These are phyloP conservation scores for Melieria crassipennis DNA, from an alignment of 2,888 invertebrate genomes.

Conservation along the genomic window DNA sequence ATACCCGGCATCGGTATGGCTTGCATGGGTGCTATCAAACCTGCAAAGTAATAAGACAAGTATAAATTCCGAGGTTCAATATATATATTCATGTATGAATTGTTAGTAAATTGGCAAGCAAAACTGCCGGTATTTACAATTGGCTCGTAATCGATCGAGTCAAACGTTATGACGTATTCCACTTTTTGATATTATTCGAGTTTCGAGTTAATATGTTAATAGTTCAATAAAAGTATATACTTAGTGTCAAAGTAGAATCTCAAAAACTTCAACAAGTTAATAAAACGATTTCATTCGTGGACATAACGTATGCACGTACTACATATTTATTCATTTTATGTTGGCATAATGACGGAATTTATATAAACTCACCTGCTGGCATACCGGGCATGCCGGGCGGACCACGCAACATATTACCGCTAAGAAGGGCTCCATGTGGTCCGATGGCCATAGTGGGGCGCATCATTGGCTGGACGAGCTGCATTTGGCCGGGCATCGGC, in stretches of 20 bases:
- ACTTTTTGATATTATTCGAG: too few species aligned
- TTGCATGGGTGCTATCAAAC: slow-evolving; percentile 61
- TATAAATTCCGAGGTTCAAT: not conserved
- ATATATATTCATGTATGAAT: too few species aligned
- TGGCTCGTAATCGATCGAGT: too few species aligned
- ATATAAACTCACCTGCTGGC: slow-evolving; percentile 60
- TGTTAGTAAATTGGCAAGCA: too few species aligned
- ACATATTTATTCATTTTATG: not conserved
- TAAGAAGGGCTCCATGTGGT: slow-evolving; percentile 61
- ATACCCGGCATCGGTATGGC: slow-evolving; percentile 63
- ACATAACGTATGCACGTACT: not conserved
- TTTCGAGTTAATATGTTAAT: too few species aligned
- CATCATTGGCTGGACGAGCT: slow-evolving; percentile 64
- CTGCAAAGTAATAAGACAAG: slow-evolving; percentile 42
- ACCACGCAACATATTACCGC: slow-evolving; percentile 62
- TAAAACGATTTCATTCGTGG: not conserved
- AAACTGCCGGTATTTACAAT: too few species aligned
- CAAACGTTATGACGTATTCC: too few species aligned
- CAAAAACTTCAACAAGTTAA: too few species aligned
- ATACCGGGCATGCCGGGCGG: slow-evolving; percentile 60
- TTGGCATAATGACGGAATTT: not conserved
- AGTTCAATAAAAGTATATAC: too few species aligned
- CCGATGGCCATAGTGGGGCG: slow-evolving; percentile 63
- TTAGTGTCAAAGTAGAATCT: too few species aligned
- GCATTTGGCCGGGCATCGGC: slow-evolving; percentile 62